Conservation (phyloP, 1,140 invertebrate species). For the Scaptomyza montana region DNA sequence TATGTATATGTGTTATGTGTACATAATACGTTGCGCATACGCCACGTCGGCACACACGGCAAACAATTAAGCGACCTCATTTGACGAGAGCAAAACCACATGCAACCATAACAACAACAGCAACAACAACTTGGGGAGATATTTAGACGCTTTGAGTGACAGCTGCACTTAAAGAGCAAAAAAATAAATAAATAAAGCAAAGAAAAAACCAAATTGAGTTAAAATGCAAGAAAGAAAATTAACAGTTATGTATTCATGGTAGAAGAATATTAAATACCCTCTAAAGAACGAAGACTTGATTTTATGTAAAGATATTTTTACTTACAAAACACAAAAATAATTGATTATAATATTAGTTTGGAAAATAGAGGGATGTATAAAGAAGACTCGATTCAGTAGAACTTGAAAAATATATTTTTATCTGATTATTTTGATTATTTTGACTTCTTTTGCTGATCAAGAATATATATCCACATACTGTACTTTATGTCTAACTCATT, state of each 20-base stretch:
- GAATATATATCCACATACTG: too few relatives aligned
- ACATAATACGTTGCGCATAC: conserved; percentile 48
- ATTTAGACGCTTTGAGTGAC: conserved; percentile 78
- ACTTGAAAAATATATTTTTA: too few relatives aligned
- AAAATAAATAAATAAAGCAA: conserved; percentile 43
- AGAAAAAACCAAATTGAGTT: conserved; percentile 16
- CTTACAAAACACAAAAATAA: too few relatives aligned
- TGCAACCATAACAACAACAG: conserved; percentile 31
- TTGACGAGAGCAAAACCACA: conserved; percentile 47
- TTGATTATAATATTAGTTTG: too few relatives aligned
- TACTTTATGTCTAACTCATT: too few relatives aligned
- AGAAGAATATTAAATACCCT: conserved; percentile 17
- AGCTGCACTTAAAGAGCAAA: conserved; percentile 78
- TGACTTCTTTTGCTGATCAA: too few relatives aligned
- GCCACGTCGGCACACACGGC: conserved; percentile 37
- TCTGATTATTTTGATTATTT: too few relatives aligned
- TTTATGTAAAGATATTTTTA: background rate
- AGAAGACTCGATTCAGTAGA: too few relatives aligned
- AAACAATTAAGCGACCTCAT: conserved; percentile 79
- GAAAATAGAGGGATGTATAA: too few relatives aligned
- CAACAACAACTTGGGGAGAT: conserved; percentile 61
- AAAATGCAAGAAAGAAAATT: conserved; percentile 3
- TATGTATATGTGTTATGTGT: background rate
- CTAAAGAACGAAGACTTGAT: too few relatives aligned
- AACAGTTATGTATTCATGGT: conserved; percentile 9